Base-by-base conservation (phyloP, 1,140 invertebrate genomes). In the Chelonus insularis region DNA sequence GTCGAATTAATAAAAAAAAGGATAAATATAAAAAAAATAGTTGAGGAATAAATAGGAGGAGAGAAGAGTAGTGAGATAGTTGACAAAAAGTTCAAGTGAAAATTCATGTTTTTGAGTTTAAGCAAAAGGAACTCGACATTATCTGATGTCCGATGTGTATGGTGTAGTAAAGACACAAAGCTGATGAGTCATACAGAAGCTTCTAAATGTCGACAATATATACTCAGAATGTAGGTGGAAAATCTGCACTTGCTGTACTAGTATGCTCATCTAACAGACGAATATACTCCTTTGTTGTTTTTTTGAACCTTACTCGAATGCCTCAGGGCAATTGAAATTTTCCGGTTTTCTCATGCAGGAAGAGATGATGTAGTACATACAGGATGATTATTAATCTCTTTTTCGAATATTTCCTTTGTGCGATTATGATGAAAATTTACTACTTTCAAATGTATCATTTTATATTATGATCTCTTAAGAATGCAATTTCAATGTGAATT, bases 51-150 rank as follows among this genome's bases (percentile, higher is more conserved):
- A 45, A 12, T 9, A 4, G 14, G 41, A 9, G 16, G 48, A 43
- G 34, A 52, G 67, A 64, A 58, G 56, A 63, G 60, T 70, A 23
- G 16, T 50, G n/a, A 50, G 41, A 63, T 68, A 76, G 75, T 77
- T 78, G 76, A 73, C 71, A 71, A 57, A 74, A 78, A 79, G 75
- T 78, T 80, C 72, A 78, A 80, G 78, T 78, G 76, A 80, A 80
- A 80, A 80, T 76, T 78, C 76, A 68, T 78, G 76, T 80, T 80
- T 77, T 78, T 78, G 77, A 77, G 73, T 68, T 75, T 63, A 29
- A 68, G 64, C 67, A 69, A 71, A 73, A 67, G 69, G 71, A 72
- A 65, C 25, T 29, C 25, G 25, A 29, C 25, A 29, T 29, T 29
- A 29, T 29, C 25, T 29, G 70, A 69, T 78, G 48, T 51, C 48